Percentiles rank a stretch among this genome's conserved stretches.
These are phyloP conservation scores for Galaxea fascicularis DNA, from an alignment of 92 coral and sea anemone genomes.

Conservation along the genomic window DNA sequence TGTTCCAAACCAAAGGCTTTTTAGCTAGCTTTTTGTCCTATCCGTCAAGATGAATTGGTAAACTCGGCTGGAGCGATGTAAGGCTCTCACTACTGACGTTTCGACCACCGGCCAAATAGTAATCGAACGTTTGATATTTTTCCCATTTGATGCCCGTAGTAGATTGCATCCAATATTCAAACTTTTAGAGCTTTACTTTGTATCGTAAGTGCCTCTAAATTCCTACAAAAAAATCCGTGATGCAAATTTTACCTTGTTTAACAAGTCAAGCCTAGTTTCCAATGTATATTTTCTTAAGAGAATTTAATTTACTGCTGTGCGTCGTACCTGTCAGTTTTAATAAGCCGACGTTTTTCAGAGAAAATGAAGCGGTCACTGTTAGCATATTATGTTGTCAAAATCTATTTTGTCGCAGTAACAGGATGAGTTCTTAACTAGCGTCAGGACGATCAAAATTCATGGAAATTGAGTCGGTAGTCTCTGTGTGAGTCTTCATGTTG, in stretches of 20 bases:
- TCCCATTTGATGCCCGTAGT: slow-evolving; percentile 9
- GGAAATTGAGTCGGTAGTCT: slow-evolving; percentile 41
- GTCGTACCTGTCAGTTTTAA: slow-evolving; percentile 20
- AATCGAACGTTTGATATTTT: slow-evolving; percentile 2
- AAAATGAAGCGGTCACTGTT: slow-evolving; percentile 5
- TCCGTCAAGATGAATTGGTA: slow-evolving; percentile 3
- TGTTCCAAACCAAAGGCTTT: neutral
- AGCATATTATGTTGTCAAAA: slow-evolving; percentile 28
- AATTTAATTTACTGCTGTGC: slow-evolving; percentile 20
- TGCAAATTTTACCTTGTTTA: neutral
- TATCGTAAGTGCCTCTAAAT: neutral
- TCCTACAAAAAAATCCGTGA: neutral
- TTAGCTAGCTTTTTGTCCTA: neutral
- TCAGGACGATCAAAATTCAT: slow-evolving; percentile 25
- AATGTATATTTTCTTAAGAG: neutral
- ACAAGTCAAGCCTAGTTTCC: neutral
- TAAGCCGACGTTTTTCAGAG: neutral
- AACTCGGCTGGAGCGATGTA: too few species aligned
- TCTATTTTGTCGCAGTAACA: slow-evolving; percentile 39
- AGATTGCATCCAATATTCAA: neutral
- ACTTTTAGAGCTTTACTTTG: neutral
- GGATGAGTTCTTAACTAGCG: slow-evolving; percentile 24
- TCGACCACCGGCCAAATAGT: slow-evolving; percentile 14
- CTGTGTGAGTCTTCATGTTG: slow-evolving; percentile 12
- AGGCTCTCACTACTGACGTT: neutral